Evolutionary conservation across 1,140 invertebrate genomes (phyloP), one percentile per base, ranked within the genome.

Genomic region (Lanistes nyassanus): DNA sequence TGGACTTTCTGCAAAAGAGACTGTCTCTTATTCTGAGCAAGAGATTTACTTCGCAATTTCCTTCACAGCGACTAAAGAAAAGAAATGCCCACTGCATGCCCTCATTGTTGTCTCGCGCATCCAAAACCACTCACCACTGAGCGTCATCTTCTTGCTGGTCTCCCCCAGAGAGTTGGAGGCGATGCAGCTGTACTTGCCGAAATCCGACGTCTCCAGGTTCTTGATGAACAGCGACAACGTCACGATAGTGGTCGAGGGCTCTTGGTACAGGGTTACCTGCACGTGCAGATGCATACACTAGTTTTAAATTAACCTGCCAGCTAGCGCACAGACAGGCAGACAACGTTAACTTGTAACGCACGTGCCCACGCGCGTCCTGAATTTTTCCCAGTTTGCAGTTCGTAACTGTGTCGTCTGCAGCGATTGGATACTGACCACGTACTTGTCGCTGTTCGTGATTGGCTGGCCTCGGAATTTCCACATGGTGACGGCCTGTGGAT

Each of bases 111-210:
- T 26, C 23, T 1, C 55, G 5, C 1, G 5, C 29, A 23, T 2
- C 29, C 2, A n/a, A 26, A 31, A 65, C 62, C 19, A 76, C 92
- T 94, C 89, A 96, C 95, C 94, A 89, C 96, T 96, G 64, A 97
- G 91, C 81, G 94, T 90, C 76, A 97, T 91, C 23, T 93, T 95
- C 71, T 94, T 94, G 87, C 96, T 95, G 56, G 95, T 94, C 84
- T 92, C 93, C 68, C 96, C 96, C 62, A 97, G 90, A 21, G 94
- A 95, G 88, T 97, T 97, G 76, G 95, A 95, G 73, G 95, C 95
- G 62, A 96, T 93, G 85, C 96, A 97, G 86, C 94, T 95, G 91
- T 97, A 97, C 66, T 94, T 94, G 29, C 95, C 95, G 79, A 94
- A 93, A 88, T 97, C 96, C 31, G 92, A 91, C 74, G 92, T 89